phyloP scores from a whole-genome alignment of 2,888 invertebrate species.

The Drosophila greeni region DNA sequence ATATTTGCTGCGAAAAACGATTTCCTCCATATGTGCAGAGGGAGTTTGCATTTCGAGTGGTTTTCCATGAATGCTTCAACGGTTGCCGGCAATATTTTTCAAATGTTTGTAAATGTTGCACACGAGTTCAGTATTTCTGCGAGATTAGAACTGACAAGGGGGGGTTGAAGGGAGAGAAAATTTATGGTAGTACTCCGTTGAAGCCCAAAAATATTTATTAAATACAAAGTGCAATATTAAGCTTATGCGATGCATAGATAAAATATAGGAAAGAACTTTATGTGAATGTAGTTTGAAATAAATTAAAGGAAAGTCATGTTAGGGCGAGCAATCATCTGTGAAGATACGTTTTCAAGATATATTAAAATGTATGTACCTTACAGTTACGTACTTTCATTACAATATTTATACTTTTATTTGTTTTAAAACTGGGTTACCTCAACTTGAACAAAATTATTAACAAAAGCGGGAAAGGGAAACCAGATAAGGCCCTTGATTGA shows the following conservation, averaged over 20 bases:
- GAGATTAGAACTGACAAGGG: conserved; percentile 1
- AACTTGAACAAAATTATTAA: conserved; percentile 45
- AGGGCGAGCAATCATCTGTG: no score
- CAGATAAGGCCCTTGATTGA: conserved; percentile 31
- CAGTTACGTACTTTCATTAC: neutral
- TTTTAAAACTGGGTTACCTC: conserved; percentile 1
- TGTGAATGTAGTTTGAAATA: neutral
- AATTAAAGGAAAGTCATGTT: neutral
- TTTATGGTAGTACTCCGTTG: neutral
- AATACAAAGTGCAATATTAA: neutral
- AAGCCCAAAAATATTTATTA: neutral
- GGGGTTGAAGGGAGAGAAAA: neutral
- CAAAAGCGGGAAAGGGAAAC: conserved; percentile 17
- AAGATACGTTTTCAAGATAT: no score
- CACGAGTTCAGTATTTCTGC: conserved; percentile 3
- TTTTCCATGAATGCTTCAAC: conserved; percentile 22
- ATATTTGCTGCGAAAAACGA: conserved; percentile 42
- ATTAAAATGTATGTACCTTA: neutral
- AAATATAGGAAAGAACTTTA: no score
- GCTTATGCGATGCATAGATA: no score
- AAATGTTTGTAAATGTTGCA: conserved; percentile 16
- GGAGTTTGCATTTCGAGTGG: conserved; percentile 31
- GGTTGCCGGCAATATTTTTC: conserved; percentile 9
- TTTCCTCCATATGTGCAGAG: conserved; percentile 29
- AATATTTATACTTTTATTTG: neutral